These are phyloP conservation scores for Sepioteuthis lessoniana DNA, from an alignment of 2,888 invertebrate species.

Conservation along the genomic window DNA sequence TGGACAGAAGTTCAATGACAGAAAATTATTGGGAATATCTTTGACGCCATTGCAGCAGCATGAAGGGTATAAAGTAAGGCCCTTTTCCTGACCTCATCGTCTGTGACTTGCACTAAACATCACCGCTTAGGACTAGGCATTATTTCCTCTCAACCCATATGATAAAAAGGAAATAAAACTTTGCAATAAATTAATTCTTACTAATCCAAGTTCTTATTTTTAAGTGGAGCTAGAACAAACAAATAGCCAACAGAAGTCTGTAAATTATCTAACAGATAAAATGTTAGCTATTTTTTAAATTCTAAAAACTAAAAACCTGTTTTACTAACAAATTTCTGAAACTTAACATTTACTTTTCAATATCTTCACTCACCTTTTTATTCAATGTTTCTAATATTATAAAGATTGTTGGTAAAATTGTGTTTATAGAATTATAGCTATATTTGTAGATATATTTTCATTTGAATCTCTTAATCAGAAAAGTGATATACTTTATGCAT, in stretches of 20 bases:
- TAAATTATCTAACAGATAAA: not conserved
- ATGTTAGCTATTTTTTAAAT: not conserved
- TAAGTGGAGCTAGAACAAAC: not conserved
- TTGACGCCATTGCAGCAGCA: constrained; percentile 46
- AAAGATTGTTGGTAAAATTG: not conserved
- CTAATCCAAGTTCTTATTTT: not conserved
- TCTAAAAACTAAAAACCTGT: not conserved
- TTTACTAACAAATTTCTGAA: not conserved
- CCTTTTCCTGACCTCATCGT: constrained; percentile 48
- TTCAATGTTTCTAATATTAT: not conserved
- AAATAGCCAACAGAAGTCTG: not conserved
- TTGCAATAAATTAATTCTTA: not conserved
- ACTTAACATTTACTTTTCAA: too few species aligned
- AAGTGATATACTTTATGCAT: too few species aligned
- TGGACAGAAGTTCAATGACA: constrained; percentile 46
- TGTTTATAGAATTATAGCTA: not conserved
- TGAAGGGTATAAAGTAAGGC: constrained; percentile 47
- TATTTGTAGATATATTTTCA: not conserved
- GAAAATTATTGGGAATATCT: constrained; percentile 46
- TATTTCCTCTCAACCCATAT: constrained; percentile 14
- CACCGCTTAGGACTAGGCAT: constrained; percentile 26
- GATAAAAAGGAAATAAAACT: not conserved
- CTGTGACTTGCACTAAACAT: constrained; percentile 45
- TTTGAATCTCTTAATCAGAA: too few species aligned
- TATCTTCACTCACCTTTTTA: not conserved